Evolutionary conservation across 2,888 invertebrate genomes (phyloP), one percentile per base, ranked within the genome.

Genomic region (Leptinotarsa haldemani): DNA sequence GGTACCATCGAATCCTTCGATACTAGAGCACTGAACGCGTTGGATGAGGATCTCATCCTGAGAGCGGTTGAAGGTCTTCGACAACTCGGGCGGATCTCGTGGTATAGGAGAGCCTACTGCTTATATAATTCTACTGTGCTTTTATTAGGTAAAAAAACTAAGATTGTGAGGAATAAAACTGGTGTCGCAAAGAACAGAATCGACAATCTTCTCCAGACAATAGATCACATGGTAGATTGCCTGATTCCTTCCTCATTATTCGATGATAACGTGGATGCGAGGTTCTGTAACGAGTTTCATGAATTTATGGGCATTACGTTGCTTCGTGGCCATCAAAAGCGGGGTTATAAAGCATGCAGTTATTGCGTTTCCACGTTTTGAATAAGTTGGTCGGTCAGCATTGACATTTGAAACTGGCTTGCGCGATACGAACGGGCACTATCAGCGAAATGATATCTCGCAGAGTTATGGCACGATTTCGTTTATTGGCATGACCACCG

Each of bases 161-260:
- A 40, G 9, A 40, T 40, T 40, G 9, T 40, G 40, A 40, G 9
- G 2, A 40, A 40, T 5, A 40, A 40, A 40, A 40, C 2, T 40
- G 40, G 40, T 2, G 5, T 2, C 9, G 40, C 9, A 9, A 9
- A 40, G 2, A 40, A 9, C 40, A 40, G 2, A 40, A 40, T 40
- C 40, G 9, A 40, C 9, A 40, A 40, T 40, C 40, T 40, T 40
- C 40, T 40, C 9, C 40, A 40, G 9, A 40, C 61, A 40, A n/a
- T 30, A 61, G 40, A n/a, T 12, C 22, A 58, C 25, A 58, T n/a
- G 71, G 73, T 75, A 77, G 78, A 77, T 80, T 78, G 70, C 74
- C 74, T 71, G 71, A 74, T 72, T 65, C 65, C 68, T 70, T 77
- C 63, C 78, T 79, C 78, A 78, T 81, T 79, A 81, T 79, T 80